Evolutionary conservation across 2,888 invertebrate species (phyloP), one percentile per base, ranked within the genome.

Genomic region (Lepidochrysops patricia): DNA sequence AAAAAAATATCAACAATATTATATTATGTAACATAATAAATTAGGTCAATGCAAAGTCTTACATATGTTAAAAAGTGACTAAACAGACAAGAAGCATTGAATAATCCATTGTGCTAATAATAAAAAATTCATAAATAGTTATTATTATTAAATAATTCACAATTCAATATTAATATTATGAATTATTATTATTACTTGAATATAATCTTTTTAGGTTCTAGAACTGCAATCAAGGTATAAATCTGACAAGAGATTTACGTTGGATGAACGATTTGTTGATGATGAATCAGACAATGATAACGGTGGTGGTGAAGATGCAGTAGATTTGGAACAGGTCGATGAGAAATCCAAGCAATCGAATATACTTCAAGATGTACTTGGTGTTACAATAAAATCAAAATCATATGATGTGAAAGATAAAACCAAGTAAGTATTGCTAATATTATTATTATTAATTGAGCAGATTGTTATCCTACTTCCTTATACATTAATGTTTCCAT

Each of bases 191-290:
- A n/a, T n/a, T n/a, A n/a, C n/a, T n/a, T n/a, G 43, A 43, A 57
- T 29, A 6, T 35, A 32, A 49, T 5, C 23, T 43, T 66, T 68
- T 15, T 70, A 93, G 93, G 84, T 94, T 70, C 87, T 94, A 76
- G 91, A 93, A 79, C 88, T 96, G 68, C 94, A 96, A 88, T 91
- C 92, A 54, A 91, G 91, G 70, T 93, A 91, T 80, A 94, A 93
- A 75, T 91, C 93, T 75, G 96, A 96, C 83, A 91, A 93, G 70
- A 91, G 96, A 72, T 96, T 96, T 82, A 84, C 87, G 66, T 86
- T 96, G 72, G 94, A 95, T 81, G 90, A 93, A 70, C 91, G 93
- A 67, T 96, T 96, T 78, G 80, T 92, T 57, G 93, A 94, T 56
- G 88, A 90, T 15, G 67, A 72, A 26, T 71, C 73, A n/a, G 76